A percentile compares a stretch with the other conserved stretches of the same genome.
These are phyloP conservation scores for Schizothorax lantsangensis DNA, from an alignment of 2,797 vertebrate genomes.

Conservation along the genomic window DNA sequence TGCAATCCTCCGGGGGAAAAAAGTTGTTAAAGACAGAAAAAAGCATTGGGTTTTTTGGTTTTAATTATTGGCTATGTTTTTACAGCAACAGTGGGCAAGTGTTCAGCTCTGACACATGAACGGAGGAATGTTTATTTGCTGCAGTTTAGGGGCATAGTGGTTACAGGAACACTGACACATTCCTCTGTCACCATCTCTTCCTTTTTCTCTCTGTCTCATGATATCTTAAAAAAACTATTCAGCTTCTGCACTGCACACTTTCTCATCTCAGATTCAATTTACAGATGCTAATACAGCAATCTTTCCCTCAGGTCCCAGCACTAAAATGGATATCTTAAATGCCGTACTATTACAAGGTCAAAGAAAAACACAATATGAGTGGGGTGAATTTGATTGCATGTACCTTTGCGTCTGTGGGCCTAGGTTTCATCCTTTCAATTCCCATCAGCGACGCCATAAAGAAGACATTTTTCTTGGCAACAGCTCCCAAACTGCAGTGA, in stretches of 20 bases:
- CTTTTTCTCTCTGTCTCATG: conserved; percentile 54
- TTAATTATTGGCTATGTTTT: conserved; percentile 81
- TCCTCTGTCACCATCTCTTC: conserved; percentile 74
- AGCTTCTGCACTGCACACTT: conserved; percentile 1
- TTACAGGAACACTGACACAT: conserved; percentile 82
- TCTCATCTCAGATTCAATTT: conserved; percentile 14
- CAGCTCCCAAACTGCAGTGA: conserved; percentile 75
- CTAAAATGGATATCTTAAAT: conserved; percentile 42
- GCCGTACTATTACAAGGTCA: conserved; percentile 15
- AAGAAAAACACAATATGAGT: conserved; percentile 15
- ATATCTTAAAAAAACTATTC: background rate
- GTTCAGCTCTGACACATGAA: conserved; percentile 80
- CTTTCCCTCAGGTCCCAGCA: background rate
- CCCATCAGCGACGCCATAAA: conserved; percentile 71
- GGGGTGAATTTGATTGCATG: conserved; percentile 55
- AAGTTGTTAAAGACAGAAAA: conserved; percentile 65
- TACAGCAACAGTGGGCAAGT: conserved; percentile 77
- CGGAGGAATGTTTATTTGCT: conserved; percentile 84
- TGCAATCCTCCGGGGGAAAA: conserved; percentile 58
- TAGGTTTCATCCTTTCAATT: conserved; percentile 55
- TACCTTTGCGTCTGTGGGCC: conserved; percentile 41
- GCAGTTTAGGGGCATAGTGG: conserved; percentile 78
- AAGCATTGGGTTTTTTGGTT: conserved; percentile 76
- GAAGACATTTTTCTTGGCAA: conserved; percentile 79
- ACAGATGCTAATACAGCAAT: background rate